A percentile compares a stretch with the other conserved stretches of the same genome.
Conservation (phyloP, 2,113 vertebrate species). For the Semicossyphus pulcher region DNA sequence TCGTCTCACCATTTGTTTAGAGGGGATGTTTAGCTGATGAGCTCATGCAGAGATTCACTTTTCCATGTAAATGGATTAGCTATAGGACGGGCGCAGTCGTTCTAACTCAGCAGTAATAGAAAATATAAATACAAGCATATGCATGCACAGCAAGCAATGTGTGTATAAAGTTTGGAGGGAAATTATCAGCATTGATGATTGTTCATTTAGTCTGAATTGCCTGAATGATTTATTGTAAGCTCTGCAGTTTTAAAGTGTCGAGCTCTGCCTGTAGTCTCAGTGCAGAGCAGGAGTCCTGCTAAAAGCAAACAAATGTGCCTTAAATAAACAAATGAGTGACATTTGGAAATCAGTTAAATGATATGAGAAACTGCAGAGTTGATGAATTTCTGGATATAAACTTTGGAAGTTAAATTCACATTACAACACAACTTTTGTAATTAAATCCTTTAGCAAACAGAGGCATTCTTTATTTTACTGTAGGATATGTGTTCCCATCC, state of each 20-base stretch:
- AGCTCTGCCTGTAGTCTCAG: constrained; percentile 36
- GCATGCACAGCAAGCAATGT: constrained; percentile 22
- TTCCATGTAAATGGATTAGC: constrained; percentile 49
- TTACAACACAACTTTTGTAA: neutral
- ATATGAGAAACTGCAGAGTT: neutral
- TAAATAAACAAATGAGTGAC: constrained; percentile 16
- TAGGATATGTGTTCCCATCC: constrained; percentile 30
- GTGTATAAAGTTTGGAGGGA: constrained; percentile 29
- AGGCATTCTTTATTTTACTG: constrained; percentile 17
- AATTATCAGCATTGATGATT: constrained; percentile 55
- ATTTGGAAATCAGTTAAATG: constrained; percentile 38
- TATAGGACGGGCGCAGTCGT: constrained; percentile 10
- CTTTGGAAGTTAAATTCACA: constrained; percentile 11
- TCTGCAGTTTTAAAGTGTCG: constrained; percentile 32
- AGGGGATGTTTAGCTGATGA: constrained; percentile 69
- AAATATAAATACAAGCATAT: constrained; percentile 7
- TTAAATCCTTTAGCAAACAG: constrained; percentile 25
- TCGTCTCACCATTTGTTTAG: constrained; percentile 67
- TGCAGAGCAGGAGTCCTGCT: neutral
- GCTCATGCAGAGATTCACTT: constrained; percentile 63
- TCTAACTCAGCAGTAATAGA: constrained; percentile 39
- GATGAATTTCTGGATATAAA: constrained; percentile 16
- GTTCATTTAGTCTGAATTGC: constrained; percentile 29
- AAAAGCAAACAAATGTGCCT: constrained; percentile 20
- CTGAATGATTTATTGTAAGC: constrained; percentile 37